Conservation (phyloP, 2,888 invertebrate genomes). For the Andrena minutula region DNA sequence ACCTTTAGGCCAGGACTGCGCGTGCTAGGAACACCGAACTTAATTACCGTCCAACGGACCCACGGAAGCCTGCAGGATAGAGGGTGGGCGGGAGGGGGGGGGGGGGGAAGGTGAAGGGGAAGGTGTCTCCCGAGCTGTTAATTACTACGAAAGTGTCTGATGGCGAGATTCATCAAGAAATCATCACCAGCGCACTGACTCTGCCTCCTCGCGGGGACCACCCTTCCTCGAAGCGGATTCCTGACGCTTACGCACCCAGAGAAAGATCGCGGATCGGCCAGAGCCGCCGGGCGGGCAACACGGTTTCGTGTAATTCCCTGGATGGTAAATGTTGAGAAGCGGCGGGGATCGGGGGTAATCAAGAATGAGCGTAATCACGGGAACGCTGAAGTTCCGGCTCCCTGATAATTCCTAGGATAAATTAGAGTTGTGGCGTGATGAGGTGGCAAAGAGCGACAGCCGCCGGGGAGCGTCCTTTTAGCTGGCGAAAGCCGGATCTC, state of each 20-base stretch:
- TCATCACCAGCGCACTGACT: slow-evolving; percentile 69
- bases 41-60: slow-evolving; percentile 72
- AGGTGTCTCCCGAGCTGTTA: slow-evolving; percentile 63
- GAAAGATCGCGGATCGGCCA: too few relatives aligned
- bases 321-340: slow-evolving; percentile 19
- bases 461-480: slow-evolving; percentile 46
- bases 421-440: slow-evolving; percentile 55
- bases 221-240: too few relatives aligned
- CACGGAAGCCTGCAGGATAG: slow-evolving; percentile 26
- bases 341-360: not conserved
- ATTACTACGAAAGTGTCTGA: slow-evolving; percentile 75
- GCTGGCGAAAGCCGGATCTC: slow-evolving; percentile 10
- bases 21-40: slow-evolving; percentile 73
- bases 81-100: slow-evolving; percentile 18
- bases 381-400: slow-evolving; percentile 48
- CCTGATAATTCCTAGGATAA: slow-evolving; percentile 57
- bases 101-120: not conserved
- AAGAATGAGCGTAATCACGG: slow-evolving; percentile 46
- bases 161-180: slow-evolving; percentile 80
- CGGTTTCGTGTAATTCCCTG: not conserved
- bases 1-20: slow-evolving; percentile 74
- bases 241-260: too few relatives aligned
- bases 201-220: not conserved
- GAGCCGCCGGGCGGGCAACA: too few relatives aligned
- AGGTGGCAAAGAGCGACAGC: slow-evolving; percentile 39